These are phyloP conservation scores for Orgyia antiqua DNA, from an alignment of 2,888 invertebrate species.

Conservation along the genomic window DNA sequence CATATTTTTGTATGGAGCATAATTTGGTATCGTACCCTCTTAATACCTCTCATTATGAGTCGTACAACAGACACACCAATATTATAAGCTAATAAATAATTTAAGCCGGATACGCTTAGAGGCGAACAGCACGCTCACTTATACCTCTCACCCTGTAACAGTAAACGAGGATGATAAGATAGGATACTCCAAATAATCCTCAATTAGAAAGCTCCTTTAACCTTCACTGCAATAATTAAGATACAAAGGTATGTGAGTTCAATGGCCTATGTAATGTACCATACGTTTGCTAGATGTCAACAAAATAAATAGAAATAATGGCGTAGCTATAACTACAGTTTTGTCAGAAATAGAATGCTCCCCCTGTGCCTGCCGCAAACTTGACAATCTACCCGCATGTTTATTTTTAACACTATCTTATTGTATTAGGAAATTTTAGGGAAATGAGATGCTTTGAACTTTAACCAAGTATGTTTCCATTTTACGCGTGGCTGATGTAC, in stretches of 20 bases:
- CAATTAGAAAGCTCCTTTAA: constrained; percentile 9
- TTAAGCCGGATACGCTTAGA: too few relatives aligned
- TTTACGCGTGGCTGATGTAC: constrained; percentile 1
- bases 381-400: constrained; percentile 65
- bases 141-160: constrained; percentile 3
- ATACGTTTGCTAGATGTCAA: constrained; percentile 44
- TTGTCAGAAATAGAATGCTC: constrained; percentile 62
- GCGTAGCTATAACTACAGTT: constrained; percentile 39
- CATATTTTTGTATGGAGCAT: too few relatives aligned
- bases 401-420: constrained; percentile 67
- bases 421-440: constrained; percentile 61
- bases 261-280: constrained; percentile 16
- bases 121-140: too few relatives aligned
- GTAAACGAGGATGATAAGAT: constrained; percentile 16
- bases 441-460: constrained; percentile 32
- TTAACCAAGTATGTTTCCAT: constrained; percentile 20
- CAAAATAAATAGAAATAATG: constrained; percentile 65
- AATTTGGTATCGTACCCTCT: too few relatives aligned
- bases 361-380: constrained; percentile 63
- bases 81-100: too few relatives aligned
- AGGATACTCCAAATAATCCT: constrained; percentile 11
- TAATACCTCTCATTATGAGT: too few relatives aligned
- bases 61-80: too few relatives aligned
- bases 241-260: constrained; percentile 12
- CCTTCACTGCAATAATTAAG: constrained; percentile 18